These are phyloP conservation scores for Periphyllus acericola DNA, from an alignment of 2,888 invertebrate species.

Conservation along the genomic window DNA sequence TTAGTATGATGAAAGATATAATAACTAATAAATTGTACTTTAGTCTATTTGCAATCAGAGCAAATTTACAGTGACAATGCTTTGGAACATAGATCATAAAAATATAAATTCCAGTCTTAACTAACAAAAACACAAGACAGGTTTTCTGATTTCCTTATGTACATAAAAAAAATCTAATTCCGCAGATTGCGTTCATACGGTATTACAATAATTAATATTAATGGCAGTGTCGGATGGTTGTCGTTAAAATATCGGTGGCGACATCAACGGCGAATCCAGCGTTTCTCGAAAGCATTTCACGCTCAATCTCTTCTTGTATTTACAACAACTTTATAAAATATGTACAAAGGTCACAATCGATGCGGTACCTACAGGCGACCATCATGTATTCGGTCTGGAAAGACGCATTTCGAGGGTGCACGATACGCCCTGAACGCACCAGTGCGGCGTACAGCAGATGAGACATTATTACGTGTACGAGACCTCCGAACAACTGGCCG, in stretches of 20 bases:
- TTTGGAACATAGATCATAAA: background rate
- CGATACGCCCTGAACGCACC: too few relatives aligned
- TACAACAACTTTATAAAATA: too few relatives aligned
- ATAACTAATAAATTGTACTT: background rate
- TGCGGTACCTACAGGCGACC: too few relatives aligned
- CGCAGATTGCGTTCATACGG: background rate
- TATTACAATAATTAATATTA: background rate
- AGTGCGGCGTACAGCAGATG: too few relatives aligned
- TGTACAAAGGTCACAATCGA: too few relatives aligned
- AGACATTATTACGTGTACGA: too few relatives aligned
- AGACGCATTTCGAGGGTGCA: too few relatives aligned
- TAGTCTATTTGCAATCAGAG: background rate
- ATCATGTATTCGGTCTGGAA: too few relatives aligned
- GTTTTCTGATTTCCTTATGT: background rate
- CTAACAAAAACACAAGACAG: background rate
- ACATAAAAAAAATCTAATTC: background rate
- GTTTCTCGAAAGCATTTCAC: too few relatives aligned
- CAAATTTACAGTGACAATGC: background rate
- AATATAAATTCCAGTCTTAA: conserved; percentile 16
- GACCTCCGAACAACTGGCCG: too few relatives aligned
- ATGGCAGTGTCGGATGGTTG: conserved; percentile 10
- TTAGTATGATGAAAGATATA: background rate
- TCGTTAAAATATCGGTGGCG: background rate
- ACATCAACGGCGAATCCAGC: background rate
- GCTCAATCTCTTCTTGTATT: too few relatives aligned